Conservation (phyloP, 2,797 vertebrate species). For the Ctenopoma kingsleyae region DNA sequence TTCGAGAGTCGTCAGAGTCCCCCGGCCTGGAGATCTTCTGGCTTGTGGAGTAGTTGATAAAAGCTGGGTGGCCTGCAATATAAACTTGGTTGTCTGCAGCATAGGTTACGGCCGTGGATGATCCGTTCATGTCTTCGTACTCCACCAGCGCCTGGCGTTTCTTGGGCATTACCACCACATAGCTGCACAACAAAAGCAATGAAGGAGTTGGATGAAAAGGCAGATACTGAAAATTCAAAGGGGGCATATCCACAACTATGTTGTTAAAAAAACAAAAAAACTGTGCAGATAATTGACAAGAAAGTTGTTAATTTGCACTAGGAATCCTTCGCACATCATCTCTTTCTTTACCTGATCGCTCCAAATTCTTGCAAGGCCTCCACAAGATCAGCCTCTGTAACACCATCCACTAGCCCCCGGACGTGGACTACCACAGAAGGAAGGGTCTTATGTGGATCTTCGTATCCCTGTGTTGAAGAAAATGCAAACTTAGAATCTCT, state of each 20-base stretch:
- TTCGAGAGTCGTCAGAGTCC: slow-evolving; percentile 92
- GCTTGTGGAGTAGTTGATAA: slow-evolving; percentile 98
- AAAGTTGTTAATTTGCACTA: neutral
- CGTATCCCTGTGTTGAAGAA: slow-evolving; percentile 86
- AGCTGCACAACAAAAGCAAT: slow-evolving; percentile 76
- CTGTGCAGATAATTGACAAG: neutral
- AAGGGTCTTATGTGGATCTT: slow-evolving; percentile 95
- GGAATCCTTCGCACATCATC: neutral
- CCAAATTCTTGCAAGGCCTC: slow-evolving; percentile 96
- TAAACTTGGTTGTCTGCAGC: slow-evolving; percentile 97
- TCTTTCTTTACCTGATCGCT: slow-evolving; percentile 89
- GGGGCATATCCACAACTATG: neutral
- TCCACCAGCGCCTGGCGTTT: slow-evolving; percentile 96
- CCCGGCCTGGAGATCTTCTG: slow-evolving; percentile 97
- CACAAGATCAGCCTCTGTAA: slow-evolving; percentile 93
- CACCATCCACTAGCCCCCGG: slow-evolving; percentile 92
- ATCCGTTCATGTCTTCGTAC: slow-evolving; percentile 94
- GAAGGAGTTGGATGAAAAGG: neutral
- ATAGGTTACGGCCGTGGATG: slow-evolving; percentile 94
- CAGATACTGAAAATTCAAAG: neutral
- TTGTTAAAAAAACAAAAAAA: no score
- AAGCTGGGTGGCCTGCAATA: slow-evolving; percentile 93
- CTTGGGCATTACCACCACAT: slow-evolving; percentile 98
- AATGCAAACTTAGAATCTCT: neutral
- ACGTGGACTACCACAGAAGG: slow-evolving; percentile 96